These are phyloP conservation scores for Gonatopus flavifemur DNA, from an alignment of 1,140 invertebrate species.

Conservation along the genomic window DNA sequence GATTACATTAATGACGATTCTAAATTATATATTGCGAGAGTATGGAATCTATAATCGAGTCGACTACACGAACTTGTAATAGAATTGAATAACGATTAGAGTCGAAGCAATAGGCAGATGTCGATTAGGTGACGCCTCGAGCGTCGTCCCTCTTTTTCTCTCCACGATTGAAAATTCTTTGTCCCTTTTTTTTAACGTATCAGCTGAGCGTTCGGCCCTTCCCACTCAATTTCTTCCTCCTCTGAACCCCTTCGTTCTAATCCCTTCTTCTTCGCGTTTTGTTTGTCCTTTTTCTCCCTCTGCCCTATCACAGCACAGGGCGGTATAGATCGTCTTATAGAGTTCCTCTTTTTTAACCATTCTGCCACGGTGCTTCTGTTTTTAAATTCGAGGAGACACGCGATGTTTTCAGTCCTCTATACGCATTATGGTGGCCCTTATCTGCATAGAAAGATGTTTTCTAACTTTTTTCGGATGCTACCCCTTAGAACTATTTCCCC, in stretches of 20 bases:
- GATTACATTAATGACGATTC: too few relatives aligned
- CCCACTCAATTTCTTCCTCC: background rate
- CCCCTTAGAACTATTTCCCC: too few relatives aligned
- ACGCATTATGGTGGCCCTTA: too few relatives aligned
- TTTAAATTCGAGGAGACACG: constrained; percentile 45
- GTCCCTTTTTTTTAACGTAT: constrained; percentile 16
- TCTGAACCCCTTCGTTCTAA: constrained; percentile 15
- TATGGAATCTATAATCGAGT: too few relatives aligned
- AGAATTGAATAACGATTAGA: too few relatives aligned
- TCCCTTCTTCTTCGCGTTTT: constrained; percentile 21
- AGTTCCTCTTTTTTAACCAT: constrained; percentile 35
- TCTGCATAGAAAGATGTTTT: too few relatives aligned
- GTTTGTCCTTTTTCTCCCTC: constrained; percentile 1
- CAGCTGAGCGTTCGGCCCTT: constrained; percentile 6
- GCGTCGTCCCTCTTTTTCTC: constrained; percentile 21
- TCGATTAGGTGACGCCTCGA: constrained; percentile 46
- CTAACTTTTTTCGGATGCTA: too few relatives aligned
- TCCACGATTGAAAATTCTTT: constrained; percentile 12
- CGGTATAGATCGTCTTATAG: too few relatives aligned
- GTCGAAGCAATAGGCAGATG: constrained; percentile 46
- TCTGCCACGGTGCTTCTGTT: constrained; percentile 49
- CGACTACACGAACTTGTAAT: too few relatives aligned
- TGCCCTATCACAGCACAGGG: constrained; percentile 1
- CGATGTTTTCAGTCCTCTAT: too few relatives aligned
- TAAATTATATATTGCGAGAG: too few relatives aligned